phyloP scores from a whole-genome alignment of 1,140 invertebrate species.

The Littorina saxatilis region DNA sequence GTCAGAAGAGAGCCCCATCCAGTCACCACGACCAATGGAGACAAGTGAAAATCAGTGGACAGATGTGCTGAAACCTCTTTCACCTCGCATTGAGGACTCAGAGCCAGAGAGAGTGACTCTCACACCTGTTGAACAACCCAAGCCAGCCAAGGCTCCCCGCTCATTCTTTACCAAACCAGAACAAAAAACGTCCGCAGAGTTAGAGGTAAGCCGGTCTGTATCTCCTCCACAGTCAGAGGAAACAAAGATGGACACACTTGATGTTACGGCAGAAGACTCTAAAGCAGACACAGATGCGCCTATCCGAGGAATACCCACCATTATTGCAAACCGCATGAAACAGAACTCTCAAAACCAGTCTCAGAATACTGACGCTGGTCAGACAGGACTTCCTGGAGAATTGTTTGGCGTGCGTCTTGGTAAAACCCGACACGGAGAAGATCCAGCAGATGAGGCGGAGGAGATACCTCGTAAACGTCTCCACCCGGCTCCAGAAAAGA shows the following conservation, averaged over 20 bases:
- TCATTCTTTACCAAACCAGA: neutral
- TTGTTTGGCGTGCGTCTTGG: slow-evolving; percentile 29
- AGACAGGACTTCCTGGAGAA: slow-evolving; percentile 5
- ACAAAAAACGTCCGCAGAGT: neutral
- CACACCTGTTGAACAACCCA: neutral
- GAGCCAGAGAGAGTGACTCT: slow-evolving; percentile 3
- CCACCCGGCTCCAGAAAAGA: neutral
- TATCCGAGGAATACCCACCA: slow-evolving; percentile 49
- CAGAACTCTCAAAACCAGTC: slow-evolving; percentile 29
- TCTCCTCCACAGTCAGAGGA: neutral
- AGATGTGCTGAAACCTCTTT: neutral
- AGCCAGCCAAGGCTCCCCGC: neutral
- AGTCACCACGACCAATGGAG: neutral
- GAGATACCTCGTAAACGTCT: slow-evolving; percentile 36
- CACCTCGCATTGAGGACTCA: slow-evolving; percentile 23
- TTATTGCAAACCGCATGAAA: slow-evolving; percentile 45
- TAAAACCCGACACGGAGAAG: slow-evolving; percentile 25
- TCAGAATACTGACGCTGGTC: neutral
- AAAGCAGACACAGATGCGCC: slow-evolving; percentile 33
- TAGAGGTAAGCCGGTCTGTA: neutral
- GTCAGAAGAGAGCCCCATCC: neutral
- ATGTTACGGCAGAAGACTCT: neutral
- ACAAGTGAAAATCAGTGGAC: neutral
- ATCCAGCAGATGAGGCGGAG: neutral
- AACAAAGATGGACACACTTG: neutral